These are phyloP conservation scores for Rostratula benghalensis DNA, from an alignment of 2,113 vertebrate genomes.

Conservation along the genomic window DNA sequence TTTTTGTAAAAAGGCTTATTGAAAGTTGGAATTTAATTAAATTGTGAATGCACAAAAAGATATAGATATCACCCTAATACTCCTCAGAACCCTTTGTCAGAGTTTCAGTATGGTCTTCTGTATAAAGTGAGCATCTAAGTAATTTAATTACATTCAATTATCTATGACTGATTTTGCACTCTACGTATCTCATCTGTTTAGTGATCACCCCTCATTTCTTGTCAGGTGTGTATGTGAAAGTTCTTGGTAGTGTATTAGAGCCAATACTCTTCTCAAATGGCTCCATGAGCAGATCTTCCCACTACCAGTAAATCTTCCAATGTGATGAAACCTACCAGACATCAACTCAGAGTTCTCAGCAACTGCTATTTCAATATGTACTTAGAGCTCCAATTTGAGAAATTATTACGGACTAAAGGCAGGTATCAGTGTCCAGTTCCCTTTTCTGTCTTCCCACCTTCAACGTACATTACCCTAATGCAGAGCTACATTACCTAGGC, in stretches of 20 bases:
- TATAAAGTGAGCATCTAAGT: not conserved
- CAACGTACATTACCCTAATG: not conserved
- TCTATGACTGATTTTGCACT: not conserved
- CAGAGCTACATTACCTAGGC: not conserved
- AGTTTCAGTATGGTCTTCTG: not conserved
- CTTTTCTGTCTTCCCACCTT: not conserved
- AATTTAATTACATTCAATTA: not conserved
- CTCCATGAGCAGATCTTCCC: not conserved
- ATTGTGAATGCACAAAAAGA: not conserved
- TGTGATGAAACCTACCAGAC: not conserved
- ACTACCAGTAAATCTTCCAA: not conserved
- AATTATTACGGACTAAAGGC: not conserved
- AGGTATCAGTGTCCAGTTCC: not conserved
- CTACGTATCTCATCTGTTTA: not conserved
- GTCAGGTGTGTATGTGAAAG: not conserved
- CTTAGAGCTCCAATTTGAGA: not conserved
- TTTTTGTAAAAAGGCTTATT: not conserved
- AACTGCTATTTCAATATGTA: not conserved
- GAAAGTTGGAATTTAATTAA: constrained; percentile 41
- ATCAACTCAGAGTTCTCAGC: not conserved
- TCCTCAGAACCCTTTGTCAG: not conserved
- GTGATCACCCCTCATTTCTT: not conserved
- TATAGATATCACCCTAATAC: not conserved
- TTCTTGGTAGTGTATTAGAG: not conserved
- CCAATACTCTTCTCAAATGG: not conserved